A percentile compares a stretch with the other conserved stretches of the same genome.
Conservation (phyloP, 2,797 vertebrate species). For the Thripadectes ignobilis region DNA sequence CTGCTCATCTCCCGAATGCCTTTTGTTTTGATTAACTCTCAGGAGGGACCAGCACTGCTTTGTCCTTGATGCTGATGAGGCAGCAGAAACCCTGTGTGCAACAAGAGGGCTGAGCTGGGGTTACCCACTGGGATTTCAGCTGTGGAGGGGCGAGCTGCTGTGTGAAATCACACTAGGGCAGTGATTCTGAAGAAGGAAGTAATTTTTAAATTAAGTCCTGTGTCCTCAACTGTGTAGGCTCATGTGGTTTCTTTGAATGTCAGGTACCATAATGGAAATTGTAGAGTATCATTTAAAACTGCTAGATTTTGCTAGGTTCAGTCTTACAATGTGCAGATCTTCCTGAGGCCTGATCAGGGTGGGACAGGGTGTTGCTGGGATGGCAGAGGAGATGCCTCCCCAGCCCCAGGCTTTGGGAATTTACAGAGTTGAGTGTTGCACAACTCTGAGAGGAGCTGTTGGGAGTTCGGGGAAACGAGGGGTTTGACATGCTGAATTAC, state of each 20-base stretch:
- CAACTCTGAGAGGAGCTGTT: neutral
- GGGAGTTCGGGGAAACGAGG: neutral
- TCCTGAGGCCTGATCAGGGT: neutral
- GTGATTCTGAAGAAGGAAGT: neutral
- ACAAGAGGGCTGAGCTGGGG: accelerated
- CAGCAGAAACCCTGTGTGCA: accelerated
- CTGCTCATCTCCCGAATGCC: accelerated
- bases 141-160: neutral
- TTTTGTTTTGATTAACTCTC: neutral
- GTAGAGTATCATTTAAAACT: neutral
- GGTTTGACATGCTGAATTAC: neutral
- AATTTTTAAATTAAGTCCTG: neutral
- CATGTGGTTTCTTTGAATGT: neutral
- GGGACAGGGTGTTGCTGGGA: neutral
- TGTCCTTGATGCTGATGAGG: neutral
- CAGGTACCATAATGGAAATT: neutral
- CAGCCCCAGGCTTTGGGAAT: neutral
- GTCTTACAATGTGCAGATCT: neutral
- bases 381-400: neutral
- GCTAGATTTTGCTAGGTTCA: neutral
- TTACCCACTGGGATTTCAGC: neutral
- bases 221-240: neutral
- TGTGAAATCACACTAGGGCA: neutral
- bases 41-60: neutral
- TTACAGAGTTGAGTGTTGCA: neutral